Evolutionary conservation across 2,113 vertebrate species (phyloP), one percentile per base, ranked within the genome.

Genomic region (Pseudorhombus dupliciocellatus): DNA sequence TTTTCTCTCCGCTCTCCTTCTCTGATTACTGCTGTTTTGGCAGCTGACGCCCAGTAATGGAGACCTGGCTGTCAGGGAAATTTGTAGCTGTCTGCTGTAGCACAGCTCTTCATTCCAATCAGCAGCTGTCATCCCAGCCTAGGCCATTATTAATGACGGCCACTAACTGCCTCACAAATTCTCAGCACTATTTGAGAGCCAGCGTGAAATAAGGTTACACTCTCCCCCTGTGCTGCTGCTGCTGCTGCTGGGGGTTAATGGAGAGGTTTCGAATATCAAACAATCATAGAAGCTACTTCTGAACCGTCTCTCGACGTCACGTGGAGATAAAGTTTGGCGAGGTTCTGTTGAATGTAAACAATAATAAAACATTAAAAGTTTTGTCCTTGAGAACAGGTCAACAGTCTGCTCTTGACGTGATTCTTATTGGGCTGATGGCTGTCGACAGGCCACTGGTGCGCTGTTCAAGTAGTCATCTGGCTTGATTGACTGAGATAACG

Each of bases 1-100:
- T 83, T 89, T 90, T 88, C 79, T 78, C 80, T 75, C 55, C 82
- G 1, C 86, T 77, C 85, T 72, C 4, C 55, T 64, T 89, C 91
- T 91, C 91, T 84, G 73, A 80, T 86, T 89, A 81, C 78, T 54
- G 88, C 87, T 90, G 89, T 89, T 94, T 92, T 93, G 92, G 91
- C 91, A 93, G 92, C 90, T 91, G 91, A 88, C 82, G 65, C 79
- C 85, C 46, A 61, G 91, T 91, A 92, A 92, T 80, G 81, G 92
- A 91, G 90, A 83, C 88, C 25, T 89, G 89, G 84, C 92, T 91
- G 90, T 92, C 92, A 93, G 91, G 79, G 80, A 92, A 90, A 91
- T 94, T 91, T 91, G 92, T 90, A 89, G 92, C 90, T 86, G 80
- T 92, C 91, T 89, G 90, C 92, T 84, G 77, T 80, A 63, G 88